A percentile compares a stretch with the other conserved stretches of the same genome.
These are phyloP conservation scores for Daubentonia madagascariensis DNA, from an alignment of 2,113 vertebrate genomes.

Conservation along the genomic window DNA sequence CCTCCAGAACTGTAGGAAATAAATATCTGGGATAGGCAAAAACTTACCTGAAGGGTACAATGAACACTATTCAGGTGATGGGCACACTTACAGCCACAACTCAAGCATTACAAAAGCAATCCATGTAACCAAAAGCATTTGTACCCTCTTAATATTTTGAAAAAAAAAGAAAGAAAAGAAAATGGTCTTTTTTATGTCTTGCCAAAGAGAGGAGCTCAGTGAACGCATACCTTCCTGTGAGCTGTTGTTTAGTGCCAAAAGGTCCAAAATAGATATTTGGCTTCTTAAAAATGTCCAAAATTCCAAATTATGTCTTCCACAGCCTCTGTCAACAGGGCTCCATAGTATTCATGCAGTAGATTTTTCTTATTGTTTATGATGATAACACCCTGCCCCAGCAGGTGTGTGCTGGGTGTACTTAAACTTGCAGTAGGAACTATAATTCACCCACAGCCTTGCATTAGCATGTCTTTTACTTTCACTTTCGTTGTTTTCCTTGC, in stretches of 20 bases:
- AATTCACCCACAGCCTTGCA: background rate
- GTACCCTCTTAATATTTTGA: too few species aligned
- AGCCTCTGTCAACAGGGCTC: background rate
- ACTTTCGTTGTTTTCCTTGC: background rate
- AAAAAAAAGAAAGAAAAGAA: background rate
- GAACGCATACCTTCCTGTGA: slow-evolving; percentile 3
- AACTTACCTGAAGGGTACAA: too few species aligned
- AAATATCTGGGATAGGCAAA: too few species aligned
- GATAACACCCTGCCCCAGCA: background rate
- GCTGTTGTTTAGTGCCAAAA: background rate
- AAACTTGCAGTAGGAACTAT: background rate
- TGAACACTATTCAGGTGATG: too few species aligned
- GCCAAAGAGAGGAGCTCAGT: background rate
- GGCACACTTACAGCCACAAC: too few species aligned
- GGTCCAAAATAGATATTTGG: slow-evolving; percentile 53
- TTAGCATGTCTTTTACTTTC: background rate
- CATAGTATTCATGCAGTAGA: background rate
- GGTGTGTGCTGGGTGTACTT: background rate
- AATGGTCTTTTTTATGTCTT: slow-evolving; percentile 36
- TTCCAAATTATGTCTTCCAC: slow-evolving; percentile 30
- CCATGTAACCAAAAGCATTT: too few species aligned
- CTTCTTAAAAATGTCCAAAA: background rate
- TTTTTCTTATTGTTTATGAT: slow-evolving; percentile 28
- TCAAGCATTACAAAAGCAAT: too few species aligned
- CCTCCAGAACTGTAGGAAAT: background rate